Percentiles rank a stretch among this genome's conserved stretches.
phyloP scores from a whole-genome alignment of 37 sponge, comb jelly and placozoan genomes.

The Ianthella basta region DNA sequence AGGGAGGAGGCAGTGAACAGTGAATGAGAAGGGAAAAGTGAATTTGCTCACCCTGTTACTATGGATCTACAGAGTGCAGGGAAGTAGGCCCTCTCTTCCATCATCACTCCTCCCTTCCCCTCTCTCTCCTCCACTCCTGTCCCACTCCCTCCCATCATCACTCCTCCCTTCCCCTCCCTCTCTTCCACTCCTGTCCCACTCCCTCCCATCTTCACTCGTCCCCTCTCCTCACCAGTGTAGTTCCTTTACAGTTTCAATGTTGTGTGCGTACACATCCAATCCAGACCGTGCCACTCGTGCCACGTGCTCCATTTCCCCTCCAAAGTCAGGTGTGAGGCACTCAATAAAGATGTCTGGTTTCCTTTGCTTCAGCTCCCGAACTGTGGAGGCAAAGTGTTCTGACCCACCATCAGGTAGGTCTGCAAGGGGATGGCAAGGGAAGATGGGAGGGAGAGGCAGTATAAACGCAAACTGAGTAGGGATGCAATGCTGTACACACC shows the following conservation, averaged over 20 bases:
- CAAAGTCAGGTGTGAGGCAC: conserved; percentile 95
- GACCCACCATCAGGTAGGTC: conserved; percentile 93
- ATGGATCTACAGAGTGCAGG: too few species aligned
- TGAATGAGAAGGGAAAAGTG: neutral
- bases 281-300: conserved; percentile 80
- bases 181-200: too few species aligned
- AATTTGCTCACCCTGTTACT: too few species aligned
- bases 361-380: conserved; percentile 83
- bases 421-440: conserved; percentile 9
- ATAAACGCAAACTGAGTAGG: too few species aligned
- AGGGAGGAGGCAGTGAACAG: neutral
- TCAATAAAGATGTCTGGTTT: conserved; percentile 84
- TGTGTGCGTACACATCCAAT: conserved; percentile 98
- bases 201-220: too few species aligned
- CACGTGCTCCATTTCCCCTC: conserved; percentile 79
- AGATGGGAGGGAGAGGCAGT: too few species aligned
- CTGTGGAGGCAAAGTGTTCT: conserved; percentile 92
- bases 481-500: too few species aligned
- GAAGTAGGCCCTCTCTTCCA: too few species aligned
- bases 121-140: too few species aligned
- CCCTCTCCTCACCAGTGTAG: conserved; percentile 79
- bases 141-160: neutral
- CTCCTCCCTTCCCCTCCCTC: neutral
- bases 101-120: too few species aligned
- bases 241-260: conserved; percentile 93